Percentiles rank a stretch among this genome's conserved stretches.
Conservation (phyloP, 2,888 invertebrate genomes). For the Agapetus fuscipes region DNA sequence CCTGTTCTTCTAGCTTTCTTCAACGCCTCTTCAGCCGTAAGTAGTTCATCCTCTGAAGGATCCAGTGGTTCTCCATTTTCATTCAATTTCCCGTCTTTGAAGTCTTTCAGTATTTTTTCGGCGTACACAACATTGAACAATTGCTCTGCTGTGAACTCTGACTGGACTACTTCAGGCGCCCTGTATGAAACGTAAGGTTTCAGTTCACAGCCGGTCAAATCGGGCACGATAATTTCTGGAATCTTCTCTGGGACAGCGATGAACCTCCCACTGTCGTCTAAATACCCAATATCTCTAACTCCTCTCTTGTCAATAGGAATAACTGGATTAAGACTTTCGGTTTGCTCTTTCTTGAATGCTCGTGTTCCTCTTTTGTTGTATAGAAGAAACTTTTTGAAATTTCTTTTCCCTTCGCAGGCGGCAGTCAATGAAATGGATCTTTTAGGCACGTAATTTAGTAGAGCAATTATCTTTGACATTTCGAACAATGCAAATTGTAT, state of each 20-base stretch:
- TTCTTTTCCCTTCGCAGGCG: slow-evolving; percentile 50
- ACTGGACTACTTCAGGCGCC: slow-evolving; percentile 62
- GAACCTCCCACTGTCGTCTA: slow-evolving; percentile 36
- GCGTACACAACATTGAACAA: slow-evolving; percentile 75
- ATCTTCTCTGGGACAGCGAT: slow-evolving; percentile 74
- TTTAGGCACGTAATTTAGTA: slow-evolving; percentile 32
- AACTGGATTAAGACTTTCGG: slow-evolving; percentile 47
- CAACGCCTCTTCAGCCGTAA: slow-evolving; percentile 64
- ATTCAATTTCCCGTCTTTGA: slow-evolving; percentile 58
- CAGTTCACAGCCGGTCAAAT: slow-evolving; percentile 70
- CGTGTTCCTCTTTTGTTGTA: slow-evolving; percentile 67
- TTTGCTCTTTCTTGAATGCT: slow-evolving; percentile 52
- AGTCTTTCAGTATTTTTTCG: slow-evolving; percentile 68
- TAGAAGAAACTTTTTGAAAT: slow-evolving; percentile 71
- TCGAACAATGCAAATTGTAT: no score
- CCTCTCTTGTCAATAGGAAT: slow-evolving; percentile 63
- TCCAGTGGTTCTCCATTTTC: slow-evolving; percentile 57
- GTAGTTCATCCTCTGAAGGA: slow-evolving; percentile 61
- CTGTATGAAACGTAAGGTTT: slow-evolving; percentile 94
- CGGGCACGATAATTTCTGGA: slow-evolving; percentile 88
- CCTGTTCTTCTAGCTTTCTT: slow-evolving; percentile 63
- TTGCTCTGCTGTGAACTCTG: slow-evolving; percentile 74
- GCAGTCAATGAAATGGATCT: slow-evolving; percentile 34
- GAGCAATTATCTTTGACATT: slow-evolving; percentile 34
- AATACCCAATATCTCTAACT: slow-evolving; percentile 51